phyloP scores from a whole-genome alignment of 2,113 vertebrate genomes.

The Oenanthe oenanthe region DNA sequence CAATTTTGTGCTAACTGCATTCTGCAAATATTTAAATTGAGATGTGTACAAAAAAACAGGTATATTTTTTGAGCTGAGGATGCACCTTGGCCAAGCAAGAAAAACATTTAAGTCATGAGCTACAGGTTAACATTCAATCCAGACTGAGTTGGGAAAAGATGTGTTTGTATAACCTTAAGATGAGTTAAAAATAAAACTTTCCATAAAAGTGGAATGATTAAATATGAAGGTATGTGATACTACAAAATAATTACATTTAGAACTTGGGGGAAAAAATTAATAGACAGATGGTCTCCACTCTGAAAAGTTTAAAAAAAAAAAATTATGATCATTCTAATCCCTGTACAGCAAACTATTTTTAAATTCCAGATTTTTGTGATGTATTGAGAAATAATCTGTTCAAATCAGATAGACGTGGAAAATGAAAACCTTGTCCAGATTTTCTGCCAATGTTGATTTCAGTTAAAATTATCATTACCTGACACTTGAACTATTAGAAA shows the following conservation, averaged over 20 bases:
- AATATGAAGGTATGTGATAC: neutral
- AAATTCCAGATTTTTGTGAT: constrained; percentile 17
- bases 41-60: neutral
- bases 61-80: neutral
- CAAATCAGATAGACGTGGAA: neutral
- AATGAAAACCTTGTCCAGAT: neutral
- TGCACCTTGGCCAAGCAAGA: neutral
- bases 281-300: constrained; percentile 22
- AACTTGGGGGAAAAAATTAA: neutral
- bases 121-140: neutral
- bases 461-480: neutral
- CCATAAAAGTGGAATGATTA: neutral
- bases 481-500: neutral
- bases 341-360: neutral
- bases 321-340: neutral
- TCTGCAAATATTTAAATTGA: constrained; percentile 39
- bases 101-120: neutral
- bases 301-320: neutral
- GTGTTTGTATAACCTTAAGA: neutral
- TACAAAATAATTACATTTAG: constrained; percentile 36
- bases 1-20: constrained; percentile 25
- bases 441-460: neutral
- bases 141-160: neutral
- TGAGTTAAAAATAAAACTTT: neutral
- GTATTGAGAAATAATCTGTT: constrained; percentile 18